Percentiles rank a stretch among this genome's conserved stretches.
Evolutionary conservation across 2,888 invertebrate species (phyloP).

Genomic region (Gymnoscelis rufifasciata): DNA sequence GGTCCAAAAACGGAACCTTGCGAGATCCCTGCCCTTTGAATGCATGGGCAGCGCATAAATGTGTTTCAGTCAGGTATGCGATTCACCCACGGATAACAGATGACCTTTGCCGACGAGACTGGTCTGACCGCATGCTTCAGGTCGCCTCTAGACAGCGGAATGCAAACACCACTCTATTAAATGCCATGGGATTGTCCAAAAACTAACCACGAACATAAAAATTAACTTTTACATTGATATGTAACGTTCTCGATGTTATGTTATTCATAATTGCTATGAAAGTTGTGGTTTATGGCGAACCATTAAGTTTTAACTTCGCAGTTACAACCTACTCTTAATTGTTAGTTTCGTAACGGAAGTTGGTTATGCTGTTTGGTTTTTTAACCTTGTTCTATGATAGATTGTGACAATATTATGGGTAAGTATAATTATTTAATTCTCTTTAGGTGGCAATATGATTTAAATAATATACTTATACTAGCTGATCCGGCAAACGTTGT

Average conservation of each 20-base stretch:
- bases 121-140: slow-evolving; percentile 66
- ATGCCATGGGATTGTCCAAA: slow-evolving; percentile 39
- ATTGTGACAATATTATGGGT: too few species aligned
- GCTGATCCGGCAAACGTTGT: too few species aligned
- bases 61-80: slow-evolving; percentile 49
- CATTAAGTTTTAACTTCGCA: slow-evolving; percentile 15
- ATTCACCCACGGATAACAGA: slow-evolving; percentile 61
- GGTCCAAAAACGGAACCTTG: slow-evolving; percentile 17
- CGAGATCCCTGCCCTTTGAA: slow-evolving; percentile 20
- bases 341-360: slow-evolving; percentile 16
- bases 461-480: too few species aligned
- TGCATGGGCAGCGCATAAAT: slow-evolving; percentile 25
- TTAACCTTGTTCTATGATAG: too few species aligned
- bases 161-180: slow-evolving; percentile 43
- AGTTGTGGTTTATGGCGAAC: slow-evolving; percentile 17
- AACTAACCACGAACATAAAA: slow-evolving; percentile 17
- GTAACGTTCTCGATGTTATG: slow-evolving; percentile 20
- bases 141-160: slow-evolving; percentile 44
- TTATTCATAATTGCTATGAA: slow-evolving; percentile 23
- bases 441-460: too few species aligned
- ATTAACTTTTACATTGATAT: background rate
- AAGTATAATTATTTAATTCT: too few species aligned
- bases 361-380: too few species aligned
- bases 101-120: slow-evolving; percentile 69
- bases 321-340: slow-evolving; percentile 7